Evolutionary conservation across 2,888 invertebrate species (phyloP), one percentile per base, ranked within the genome.

Genomic region (Abscondita cerata): DNA sequence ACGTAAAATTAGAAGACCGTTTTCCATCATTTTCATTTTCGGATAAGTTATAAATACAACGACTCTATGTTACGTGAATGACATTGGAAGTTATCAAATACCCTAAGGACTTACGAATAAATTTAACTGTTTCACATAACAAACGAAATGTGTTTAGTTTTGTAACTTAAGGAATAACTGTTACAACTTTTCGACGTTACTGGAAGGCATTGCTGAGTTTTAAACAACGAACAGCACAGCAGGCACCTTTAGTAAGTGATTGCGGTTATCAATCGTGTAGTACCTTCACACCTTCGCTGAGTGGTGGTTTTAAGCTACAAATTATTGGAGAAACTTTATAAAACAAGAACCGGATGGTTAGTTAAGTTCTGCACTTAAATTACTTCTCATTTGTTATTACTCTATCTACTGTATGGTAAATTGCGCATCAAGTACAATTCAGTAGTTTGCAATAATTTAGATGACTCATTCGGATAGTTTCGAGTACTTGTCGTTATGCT

Each of bases 181-280:
- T 19, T 19, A 18, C 18, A 44, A 44, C 44, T 44, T 44, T 18
- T 11, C 44, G 18, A 44, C 44, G 18, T 44, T 16, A 44, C 44
- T 44, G 44, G 16, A 41, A 41, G 41, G 44, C 15, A 19, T 18
- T 18, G 44, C 18, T 11, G 18, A 44, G 19, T 44, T 44, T 19
- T 44, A 44, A 44, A 44, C 44, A 44, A 19, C 44, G 44, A 40
- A 40, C 40, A 40, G 15, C 40, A 15, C 15, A 40, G 40, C 25
- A 44, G 44, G 16, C 19, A 44, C 44, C 44, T 44, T 44, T 18
- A 44, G 44, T 44, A 44, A 44, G 44, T 16, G 44, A 44, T 44
- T 44, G 44, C 44, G 44, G 44, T 44, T 44, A 44, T 44, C 44
- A 44, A 44, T 44, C 44, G 44, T 44, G 18, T 44, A 19, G 44